Percentiles rank a stretch among this genome's conserved stretches.
Conservation (phyloP, 1,140 invertebrate genomes). For the Galleria mellonella region DNA sequence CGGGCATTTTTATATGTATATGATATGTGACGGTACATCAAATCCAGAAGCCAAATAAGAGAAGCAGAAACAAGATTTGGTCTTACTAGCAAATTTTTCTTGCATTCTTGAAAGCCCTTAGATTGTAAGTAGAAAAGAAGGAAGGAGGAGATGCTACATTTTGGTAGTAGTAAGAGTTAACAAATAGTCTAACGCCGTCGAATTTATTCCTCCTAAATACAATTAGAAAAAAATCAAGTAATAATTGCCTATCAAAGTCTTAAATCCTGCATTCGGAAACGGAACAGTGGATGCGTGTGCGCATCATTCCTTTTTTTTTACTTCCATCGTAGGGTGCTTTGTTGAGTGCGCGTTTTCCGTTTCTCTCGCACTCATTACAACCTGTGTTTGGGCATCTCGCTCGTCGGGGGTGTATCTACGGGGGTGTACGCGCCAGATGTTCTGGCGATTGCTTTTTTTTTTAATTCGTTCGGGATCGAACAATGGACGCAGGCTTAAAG, state of each 20-base stretch:
- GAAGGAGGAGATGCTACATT: too few species aligned
- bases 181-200: too few species aligned
- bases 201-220: constrained; percentile 5
- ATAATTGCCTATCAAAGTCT: constrained; percentile 14
- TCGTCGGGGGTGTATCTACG: constrained; percentile 4
- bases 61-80: too few species aligned
- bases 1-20: too few species aligned
- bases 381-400: constrained; percentile 17
- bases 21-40: too few species aligned
- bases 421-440: constrained; percentile 48
- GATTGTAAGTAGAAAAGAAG: too few species aligned
- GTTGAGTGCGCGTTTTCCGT: constrained; percentile 4
- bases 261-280: constrained; percentile 39
- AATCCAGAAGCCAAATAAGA: too few species aligned
- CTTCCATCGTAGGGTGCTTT: too few species aligned
- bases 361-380: constrained; percentile 7
- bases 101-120: too few species aligned
- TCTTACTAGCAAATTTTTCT: too few species aligned
- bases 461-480: constrained; percentile 30
- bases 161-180: too few species aligned
- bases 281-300: constrained; percentile 44
- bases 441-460: constrained; percentile 25
- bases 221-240: constrained; percentile 16
- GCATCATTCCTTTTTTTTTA: constrained; percentile 9
- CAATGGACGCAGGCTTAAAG: constrained; percentile 31